A percentile compares a stretch with the other conserved stretches of the same genome.
Conservation (phyloP, 2,797 vertebrate species). For the Melanotaenia boesemani region DNA sequence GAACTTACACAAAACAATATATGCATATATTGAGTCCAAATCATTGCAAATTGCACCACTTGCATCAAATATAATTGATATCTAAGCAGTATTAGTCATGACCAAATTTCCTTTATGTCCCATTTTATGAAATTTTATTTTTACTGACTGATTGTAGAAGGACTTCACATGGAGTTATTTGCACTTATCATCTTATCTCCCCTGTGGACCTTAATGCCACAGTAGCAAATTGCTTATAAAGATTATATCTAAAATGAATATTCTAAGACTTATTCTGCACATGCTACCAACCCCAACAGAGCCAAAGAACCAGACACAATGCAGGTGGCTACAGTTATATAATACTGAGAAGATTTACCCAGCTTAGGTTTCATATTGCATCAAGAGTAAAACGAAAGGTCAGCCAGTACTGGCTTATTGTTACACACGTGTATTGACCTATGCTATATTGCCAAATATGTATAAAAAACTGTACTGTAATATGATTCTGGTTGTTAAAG, state of each 20-base stretch:
- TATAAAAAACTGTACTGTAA: neutral
- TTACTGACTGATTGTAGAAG: neutral
- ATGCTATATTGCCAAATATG: neutral
- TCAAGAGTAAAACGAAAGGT: neutral
- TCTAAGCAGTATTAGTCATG: neutral
- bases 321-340: neutral
- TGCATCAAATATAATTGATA: neutral
- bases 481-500: neutral
- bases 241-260: neutral
- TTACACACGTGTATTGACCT: neutral
- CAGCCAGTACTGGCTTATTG: neutral
- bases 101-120: neutral
- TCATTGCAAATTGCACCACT: neutral
- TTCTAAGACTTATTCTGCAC: neutral
- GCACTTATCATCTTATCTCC: neutral
- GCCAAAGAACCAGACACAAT: neutral
- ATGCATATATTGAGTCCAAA: neutral
- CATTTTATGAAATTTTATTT: slow-evolving; percentile 1
- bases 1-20: neutral
- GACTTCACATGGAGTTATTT: neutral
- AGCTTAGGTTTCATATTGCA: neutral
- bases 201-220: neutral
- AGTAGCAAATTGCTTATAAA: neutral
- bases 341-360: neutral
- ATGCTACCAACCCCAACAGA: neutral